phyloP scores from a whole-genome alignment of 2,888 invertebrate species.

The Anoplius nigerrimus region DNA sequence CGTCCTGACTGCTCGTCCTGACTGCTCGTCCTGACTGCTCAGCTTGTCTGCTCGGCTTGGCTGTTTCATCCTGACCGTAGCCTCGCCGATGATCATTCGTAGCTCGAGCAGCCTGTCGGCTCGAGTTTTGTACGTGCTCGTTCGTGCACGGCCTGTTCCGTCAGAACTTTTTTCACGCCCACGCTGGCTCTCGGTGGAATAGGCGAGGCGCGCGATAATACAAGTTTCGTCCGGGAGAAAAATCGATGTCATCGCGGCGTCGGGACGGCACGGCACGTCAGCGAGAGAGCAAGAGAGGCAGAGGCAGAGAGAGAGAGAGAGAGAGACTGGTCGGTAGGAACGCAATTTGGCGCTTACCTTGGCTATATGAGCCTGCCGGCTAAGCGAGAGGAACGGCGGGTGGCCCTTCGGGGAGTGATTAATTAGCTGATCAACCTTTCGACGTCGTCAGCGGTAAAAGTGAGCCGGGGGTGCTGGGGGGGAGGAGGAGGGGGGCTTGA shows the following conservation, averaged over 20 bases:
- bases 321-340: neutral
- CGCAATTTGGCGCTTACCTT: too few relatives aligned
- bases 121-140: neutral
- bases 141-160: neutral
- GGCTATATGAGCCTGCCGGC: too few relatives aligned
- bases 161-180: neutral
- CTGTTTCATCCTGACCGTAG: neutral
- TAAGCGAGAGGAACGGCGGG: too few relatives aligned
- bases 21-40: too few relatives aligned
- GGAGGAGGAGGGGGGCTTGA: too few relatives aligned
- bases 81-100: neutral
- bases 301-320: neutral
- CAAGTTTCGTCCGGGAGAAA: neutral
- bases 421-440: too few relatives aligned
- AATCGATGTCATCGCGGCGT: neutral
- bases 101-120: neutral
- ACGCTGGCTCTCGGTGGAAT: slow-evolving; percentile 13
- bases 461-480: too few relatives aligned
- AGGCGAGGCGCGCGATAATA: slow-evolving; percentile 14
- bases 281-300: neutral
- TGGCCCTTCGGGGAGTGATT: too few relatives aligned
- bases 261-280: neutral
- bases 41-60: too few relatives aligned
- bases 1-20: too few relatives aligned
- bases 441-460: too few relatives aligned